Base-by-base conservation (phyloP, 2,113 vertebrate genomes). In the Ornithorhynchus anatinus region DNA sequence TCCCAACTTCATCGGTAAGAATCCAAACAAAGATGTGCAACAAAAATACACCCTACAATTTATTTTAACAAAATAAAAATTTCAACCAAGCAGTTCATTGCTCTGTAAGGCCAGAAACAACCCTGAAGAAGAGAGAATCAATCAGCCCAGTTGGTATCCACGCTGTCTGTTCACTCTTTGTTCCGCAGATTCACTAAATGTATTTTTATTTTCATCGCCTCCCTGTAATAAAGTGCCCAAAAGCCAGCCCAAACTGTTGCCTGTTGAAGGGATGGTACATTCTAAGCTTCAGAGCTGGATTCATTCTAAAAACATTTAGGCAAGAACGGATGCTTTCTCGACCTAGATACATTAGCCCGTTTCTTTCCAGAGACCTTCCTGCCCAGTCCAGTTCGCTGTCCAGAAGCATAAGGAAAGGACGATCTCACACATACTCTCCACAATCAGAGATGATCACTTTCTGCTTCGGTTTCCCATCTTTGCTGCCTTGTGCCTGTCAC, bases 401-500 rank as follows among this genome's bases (percentile, higher is more conserved):
- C 20, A n/a, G 38, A 35, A 9, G 17, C 8, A 5, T 8, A 37
- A 16, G 29, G 25, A 10, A 10, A 0, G 2, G 0, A 0, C 25
- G 23, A 13, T 2, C 31, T 95, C 91, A 99, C 6, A 89, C 87
- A 23, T 93, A 95, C 85, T 99, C 96, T 60, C 96, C 97, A 5
- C 97, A 99, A 89, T 98, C 96, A 0, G 97, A 94, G 50, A 99
- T 96, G 59, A 99, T 97, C 75, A 99, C 94, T 81, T 99, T 99
- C 91, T 99, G 95, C 90, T 97, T 97, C 0, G 96, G 91, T 62
- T 99, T 99, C 67, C 97, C 96, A 0, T 98, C 96, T 67, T 99
- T 99, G 84, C 86, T 86, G 75, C 97, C 97, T 79, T 98, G 95
- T 77, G 96, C 96, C 97, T 99, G 86, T 13, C 12, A 7, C 13